A percentile compares a stretch with the other conserved stretches of the same genome.
Evolutionary conservation across 2,113 vertebrate species (phyloP).

Genomic region (Saccopteryx leptura): DNA sequence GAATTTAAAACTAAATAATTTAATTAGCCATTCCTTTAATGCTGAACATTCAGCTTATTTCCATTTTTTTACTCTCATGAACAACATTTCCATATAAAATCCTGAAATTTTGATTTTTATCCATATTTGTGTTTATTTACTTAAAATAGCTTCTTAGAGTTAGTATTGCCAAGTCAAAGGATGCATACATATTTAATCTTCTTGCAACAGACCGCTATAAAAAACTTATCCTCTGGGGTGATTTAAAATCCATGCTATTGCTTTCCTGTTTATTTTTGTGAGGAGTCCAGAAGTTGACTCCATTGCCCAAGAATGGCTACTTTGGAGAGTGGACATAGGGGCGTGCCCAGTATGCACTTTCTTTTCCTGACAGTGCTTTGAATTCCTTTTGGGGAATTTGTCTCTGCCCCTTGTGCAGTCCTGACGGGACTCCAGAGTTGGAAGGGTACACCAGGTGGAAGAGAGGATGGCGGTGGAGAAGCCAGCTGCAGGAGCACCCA

Average conservation of each 20-base stretch:
- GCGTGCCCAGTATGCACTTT: background rate
- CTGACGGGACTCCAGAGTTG: background rate
- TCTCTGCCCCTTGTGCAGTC: background rate
- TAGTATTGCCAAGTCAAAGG: background rate
- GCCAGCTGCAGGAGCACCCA: too few relatives aligned
- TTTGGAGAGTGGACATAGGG: background rate
- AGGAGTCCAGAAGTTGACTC: background rate
- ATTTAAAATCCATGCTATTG: background rate
- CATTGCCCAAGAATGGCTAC: background rate
- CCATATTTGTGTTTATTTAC: background rate
- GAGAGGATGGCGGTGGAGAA: background rate
- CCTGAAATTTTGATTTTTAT: slow-evolving; percentile 20
- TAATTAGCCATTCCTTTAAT: background rate
- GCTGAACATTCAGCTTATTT: slow-evolving; percentile 24
- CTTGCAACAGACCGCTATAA: background rate
- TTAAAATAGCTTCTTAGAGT: slow-evolving; percentile 36
- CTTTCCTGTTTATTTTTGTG: background rate
- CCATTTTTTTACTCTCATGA: background rate
- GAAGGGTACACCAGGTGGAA: background rate
- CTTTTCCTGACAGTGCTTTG: background rate
- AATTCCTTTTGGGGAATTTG: background rate
- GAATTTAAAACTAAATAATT: background rate
- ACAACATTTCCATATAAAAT: background rate
- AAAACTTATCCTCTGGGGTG: background rate
- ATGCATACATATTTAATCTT: background rate